These are phyloP conservation scores for Microcebus jonahi DNA, from an alignment of 2,113 vertebrate species.

Conservation along the genomic window DNA sequence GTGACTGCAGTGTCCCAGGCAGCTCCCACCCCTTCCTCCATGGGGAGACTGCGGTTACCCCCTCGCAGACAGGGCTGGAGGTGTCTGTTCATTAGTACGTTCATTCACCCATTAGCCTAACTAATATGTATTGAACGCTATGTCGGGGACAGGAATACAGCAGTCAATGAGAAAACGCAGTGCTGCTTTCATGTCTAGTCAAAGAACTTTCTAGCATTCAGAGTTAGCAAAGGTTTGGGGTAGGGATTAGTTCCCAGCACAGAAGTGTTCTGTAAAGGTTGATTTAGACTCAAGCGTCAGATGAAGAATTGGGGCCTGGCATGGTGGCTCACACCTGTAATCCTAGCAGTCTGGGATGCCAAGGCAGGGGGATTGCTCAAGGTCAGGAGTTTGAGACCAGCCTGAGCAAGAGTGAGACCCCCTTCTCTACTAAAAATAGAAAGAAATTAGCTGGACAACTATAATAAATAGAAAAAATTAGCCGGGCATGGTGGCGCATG, in stretches of 20 bases:
- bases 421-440: too few relatives aligned
- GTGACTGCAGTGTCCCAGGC: too few relatives aligned
- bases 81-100: not conserved
- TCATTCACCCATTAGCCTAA: not conserved
- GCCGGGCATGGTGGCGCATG: too few relatives aligned
- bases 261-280: not conserved
- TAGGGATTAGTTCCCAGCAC: not conserved
- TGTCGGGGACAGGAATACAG: not conserved
- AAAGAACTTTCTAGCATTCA: not conserved
- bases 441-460: too few relatives aligned
- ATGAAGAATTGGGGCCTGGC: not conserved
- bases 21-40: too few relatives aligned
- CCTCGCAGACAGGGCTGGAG: not conserved
- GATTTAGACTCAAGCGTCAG: not conserved
- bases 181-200: not conserved
- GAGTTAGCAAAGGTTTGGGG: not conserved
- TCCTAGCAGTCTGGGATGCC: too few relatives aligned
- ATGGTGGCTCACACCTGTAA: too few relatives aligned
- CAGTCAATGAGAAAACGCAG: not conserved
- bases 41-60: too few relatives aligned
- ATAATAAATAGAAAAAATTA: too few relatives aligned
- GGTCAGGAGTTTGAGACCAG: too few relatives aligned
- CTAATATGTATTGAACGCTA: not conserved
- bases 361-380: too few relatives aligned
- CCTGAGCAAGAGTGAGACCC: too few relatives aligned